A percentile compares a stretch with the other conserved stretches of the same genome.
Evolutionary conservation across 2,113 vertebrate species (phyloP).

Genomic region (Hassar affinis): DNA sequence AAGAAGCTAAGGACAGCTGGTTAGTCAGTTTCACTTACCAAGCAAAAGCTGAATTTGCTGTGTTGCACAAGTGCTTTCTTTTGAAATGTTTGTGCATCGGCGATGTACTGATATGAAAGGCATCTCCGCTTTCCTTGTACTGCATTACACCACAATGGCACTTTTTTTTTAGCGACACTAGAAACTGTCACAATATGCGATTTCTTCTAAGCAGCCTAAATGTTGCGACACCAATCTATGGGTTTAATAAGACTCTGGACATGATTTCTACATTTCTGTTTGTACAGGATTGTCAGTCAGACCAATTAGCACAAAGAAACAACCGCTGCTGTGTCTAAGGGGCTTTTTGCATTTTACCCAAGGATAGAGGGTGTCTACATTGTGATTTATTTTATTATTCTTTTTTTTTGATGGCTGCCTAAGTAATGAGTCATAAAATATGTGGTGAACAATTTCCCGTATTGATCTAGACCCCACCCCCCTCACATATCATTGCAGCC

Average conservation of each 20-base stretch:
- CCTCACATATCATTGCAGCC: background rate
- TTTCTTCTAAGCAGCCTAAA: background rate
- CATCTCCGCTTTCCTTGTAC: background rate
- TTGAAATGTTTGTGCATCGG: background rate
- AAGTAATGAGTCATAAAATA: background rate
- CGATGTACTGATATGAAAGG: background rate
- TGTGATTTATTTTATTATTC: background rate
- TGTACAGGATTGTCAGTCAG: no score
- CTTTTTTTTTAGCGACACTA: background rate
- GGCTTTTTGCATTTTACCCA: background rate
- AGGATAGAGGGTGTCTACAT: background rate
- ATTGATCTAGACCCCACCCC: background rate
- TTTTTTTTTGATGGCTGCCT: background rate
- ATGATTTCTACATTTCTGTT: background rate
- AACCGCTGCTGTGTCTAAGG: background rate
- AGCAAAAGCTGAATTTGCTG: background rate
- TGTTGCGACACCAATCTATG: background rate
- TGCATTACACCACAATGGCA: background rate
- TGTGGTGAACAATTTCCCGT: background rate
- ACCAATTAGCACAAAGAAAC: background rate
- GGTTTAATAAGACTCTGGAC: background rate
- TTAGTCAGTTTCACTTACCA: conserved; percentile 17
- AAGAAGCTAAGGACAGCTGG: background rate
- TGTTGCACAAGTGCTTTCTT: background rate
- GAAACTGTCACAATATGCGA: background rate